Evolutionary conservation across 2,888 invertebrate genomes (phyloP).

Genomic region (Globia sparganii): DNA sequence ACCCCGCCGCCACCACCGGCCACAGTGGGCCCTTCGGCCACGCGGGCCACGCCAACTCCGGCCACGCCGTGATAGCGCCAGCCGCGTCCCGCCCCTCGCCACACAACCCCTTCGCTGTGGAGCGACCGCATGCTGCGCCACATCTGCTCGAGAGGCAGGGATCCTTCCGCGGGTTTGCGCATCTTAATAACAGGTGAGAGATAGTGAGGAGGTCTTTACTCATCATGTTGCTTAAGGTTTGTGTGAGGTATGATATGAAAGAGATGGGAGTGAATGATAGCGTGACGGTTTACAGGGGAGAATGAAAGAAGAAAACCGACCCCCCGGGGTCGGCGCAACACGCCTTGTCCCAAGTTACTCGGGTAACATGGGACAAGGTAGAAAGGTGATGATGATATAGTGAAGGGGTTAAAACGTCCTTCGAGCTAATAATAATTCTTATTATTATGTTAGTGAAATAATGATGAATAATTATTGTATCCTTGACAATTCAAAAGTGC

Average conservation of each 20-base stretch:
- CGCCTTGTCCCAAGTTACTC: too few species aligned
- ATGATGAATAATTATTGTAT: not conserved
- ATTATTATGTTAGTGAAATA: not conserved
- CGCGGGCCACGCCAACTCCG: constrained; percentile 5
- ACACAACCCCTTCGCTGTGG: constrained; percentile 97
- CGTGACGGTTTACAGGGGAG: too few species aligned
- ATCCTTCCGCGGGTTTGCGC: constrained; percentile 97
- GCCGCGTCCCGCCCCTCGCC: constrained; percentile 83
- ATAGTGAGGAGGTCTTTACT: not conserved
- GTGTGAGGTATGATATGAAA: too few species aligned
- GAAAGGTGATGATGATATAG: too few species aligned
- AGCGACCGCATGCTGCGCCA: constrained; percentile 98
- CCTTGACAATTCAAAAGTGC: not conserved
- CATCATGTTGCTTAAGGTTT: too few species aligned
- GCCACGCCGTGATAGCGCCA: constrained; percentile 66
- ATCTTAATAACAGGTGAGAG: constrained; percentile 91
- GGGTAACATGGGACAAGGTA: too few species aligned
- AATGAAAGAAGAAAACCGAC: too few species aligned
- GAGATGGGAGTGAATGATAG: too few species aligned
- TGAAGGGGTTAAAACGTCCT: not conserved
- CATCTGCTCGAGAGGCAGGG: constrained; percentile 98
- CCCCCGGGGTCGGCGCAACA: too few species aligned
- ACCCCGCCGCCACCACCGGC: constrained; percentile 48
- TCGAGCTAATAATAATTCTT: not conserved
- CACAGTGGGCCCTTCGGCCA: constrained; percentile 38